A percentile compares a stretch with the other conserved stretches of the same genome.
Evolutionary conservation across 64 coral and sea anemone species (phyloP).

Genomic region (Montipora cactus): DNA sequence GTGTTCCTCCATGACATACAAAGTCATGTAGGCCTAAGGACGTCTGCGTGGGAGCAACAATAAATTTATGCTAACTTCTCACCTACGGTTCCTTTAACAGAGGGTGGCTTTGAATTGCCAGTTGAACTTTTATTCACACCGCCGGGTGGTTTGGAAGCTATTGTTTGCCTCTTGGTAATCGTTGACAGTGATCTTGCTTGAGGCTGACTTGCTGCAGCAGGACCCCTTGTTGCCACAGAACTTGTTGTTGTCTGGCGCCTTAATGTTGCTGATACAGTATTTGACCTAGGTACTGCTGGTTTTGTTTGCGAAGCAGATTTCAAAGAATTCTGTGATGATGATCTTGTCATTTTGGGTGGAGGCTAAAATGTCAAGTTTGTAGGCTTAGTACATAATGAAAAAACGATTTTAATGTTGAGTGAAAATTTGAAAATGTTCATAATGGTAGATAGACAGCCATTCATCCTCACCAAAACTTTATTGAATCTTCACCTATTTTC

Average conservation of each 20-base stretch:
- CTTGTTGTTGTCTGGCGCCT: conserved; percentile 49
- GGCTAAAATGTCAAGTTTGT: conserved; percentile 37
- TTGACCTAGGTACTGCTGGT: neutral
- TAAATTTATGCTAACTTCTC: neutral
- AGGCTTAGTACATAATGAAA: neutral
- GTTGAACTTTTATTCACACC: neutral
- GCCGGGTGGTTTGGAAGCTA: conserved; percentile 33
- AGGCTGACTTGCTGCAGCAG: neutral
- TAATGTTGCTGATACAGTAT: neutral
- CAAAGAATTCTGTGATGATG: conserved; percentile 46
- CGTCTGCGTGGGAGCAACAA: no score
- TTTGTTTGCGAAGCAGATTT: neutral
- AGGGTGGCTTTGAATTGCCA: neutral
- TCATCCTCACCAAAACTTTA: no score
- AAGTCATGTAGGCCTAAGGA: no score
- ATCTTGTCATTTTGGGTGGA: conserved; percentile 66
- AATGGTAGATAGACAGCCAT: no score
- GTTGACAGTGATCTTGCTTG: conserved; percentile 4
- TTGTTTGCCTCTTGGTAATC: conserved; percentile 30
- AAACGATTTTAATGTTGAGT: no score
- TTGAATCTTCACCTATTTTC: no score
- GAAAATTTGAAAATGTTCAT: no score
- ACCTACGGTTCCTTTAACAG: neutral
- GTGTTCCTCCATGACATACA: no score
- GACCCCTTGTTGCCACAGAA: neutral